Evolutionary conservation across 2,797 vertebrate genomes (phyloP).

Genomic region (Chanos chanos): DNA sequence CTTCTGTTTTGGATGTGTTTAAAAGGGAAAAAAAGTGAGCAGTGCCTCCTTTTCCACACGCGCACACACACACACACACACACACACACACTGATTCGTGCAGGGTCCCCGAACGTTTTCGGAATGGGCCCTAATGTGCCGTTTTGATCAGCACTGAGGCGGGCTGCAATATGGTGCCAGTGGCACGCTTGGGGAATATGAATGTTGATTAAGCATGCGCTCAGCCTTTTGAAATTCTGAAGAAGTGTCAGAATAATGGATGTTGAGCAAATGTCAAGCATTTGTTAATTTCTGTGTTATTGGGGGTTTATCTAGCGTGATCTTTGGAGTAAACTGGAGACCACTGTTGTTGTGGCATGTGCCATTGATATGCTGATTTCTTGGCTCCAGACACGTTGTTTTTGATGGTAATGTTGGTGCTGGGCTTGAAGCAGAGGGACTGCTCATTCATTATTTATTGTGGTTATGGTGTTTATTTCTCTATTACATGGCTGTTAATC

Average conservation of each 20-base stretch:
- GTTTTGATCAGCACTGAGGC: slow-evolving; percentile 97
- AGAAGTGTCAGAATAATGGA: slow-evolving; percentile 99
- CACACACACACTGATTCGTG: slow-evolving; percentile 48
- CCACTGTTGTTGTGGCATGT: slow-evolving; percentile 89
- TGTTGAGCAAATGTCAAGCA: slow-evolving; percentile 99
- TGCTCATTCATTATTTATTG: slow-evolving; percentile 80
- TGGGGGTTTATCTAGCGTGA: slow-evolving; percentile 98
- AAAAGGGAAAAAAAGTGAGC: slow-evolving; percentile 82
- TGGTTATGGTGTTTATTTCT: slow-evolving; percentile 61
- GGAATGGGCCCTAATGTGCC: slow-evolving; percentile 91
- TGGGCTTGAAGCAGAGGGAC: slow-evolving; percentile 57
- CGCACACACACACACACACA: slow-evolving; percentile 24
- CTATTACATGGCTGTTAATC: slow-evolving; percentile 63
- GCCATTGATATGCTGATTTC: slow-evolving; percentile 99
- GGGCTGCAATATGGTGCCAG: slow-evolving; percentile 97
- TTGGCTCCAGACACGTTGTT: slow-evolving; percentile 86
- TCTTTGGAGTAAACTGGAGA: slow-evolving; percentile 63
- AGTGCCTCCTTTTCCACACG: slow-evolving; percentile 43
- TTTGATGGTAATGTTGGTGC: slow-evolving; percentile 72
- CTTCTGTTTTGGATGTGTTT: slow-evolving; percentile 86
- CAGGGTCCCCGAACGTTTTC: slow-evolving; percentile 92
- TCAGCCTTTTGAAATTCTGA: slow-evolving; percentile 98
- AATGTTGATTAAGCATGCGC: slow-evolving; percentile 99
- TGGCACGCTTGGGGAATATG: slow-evolving; percentile 96
- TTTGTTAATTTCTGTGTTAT: slow-evolving; percentile 99